phyloP scores from a whole-genome alignment of 2,888 invertebrate genomes.

The Drosophila anomalata region DNA sequence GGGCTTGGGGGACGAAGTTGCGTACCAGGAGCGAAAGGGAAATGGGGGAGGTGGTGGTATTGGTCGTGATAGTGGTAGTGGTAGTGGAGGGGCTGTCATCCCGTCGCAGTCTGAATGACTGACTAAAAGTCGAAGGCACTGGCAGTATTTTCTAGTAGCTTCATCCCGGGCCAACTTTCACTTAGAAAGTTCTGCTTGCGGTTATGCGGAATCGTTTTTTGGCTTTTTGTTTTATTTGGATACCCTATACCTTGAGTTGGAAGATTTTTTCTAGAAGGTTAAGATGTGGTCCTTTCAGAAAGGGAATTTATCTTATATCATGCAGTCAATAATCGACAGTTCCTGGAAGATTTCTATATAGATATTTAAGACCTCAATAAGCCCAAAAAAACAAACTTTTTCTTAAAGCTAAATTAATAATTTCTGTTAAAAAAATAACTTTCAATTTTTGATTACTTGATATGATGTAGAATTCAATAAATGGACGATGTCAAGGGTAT shows the following conservation, averaged over 20 bases:
- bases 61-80: neutral
- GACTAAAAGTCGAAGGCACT: slow-evolving; percentile 44
- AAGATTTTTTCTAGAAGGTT: neutral
- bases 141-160: slow-evolving; percentile 72
- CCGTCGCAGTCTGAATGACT: slow-evolving; percentile 38
- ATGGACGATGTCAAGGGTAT: slow-evolving; percentile 7
- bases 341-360: too few species aligned
- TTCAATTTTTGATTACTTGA: too few species aligned
- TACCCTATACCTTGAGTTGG: slow-evolving; percentile 12
- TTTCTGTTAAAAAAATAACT: too few species aligned
- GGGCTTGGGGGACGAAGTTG: slow-evolving; percentile 67
- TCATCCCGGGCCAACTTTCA: slow-evolving; percentile 75
- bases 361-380: too few species aligned
- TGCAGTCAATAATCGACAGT: too few species aligned
- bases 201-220: slow-evolving; percentile 58
- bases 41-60: slow-evolving; percentile 14
- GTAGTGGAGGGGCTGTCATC: slow-evolving; percentile 36
- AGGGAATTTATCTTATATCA: too few species aligned
- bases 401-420: too few species aligned
- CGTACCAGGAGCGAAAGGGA: slow-evolving; percentile 34
- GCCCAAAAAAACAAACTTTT: too few species aligned
- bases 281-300: too few species aligned
- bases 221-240: slow-evolving; percentile 42
- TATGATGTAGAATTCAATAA: too few species aligned
- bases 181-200: slow-evolving; percentile 83